phyloP scores from a whole-genome alignment of 2,113 vertebrate genomes.

The Athene noctua region DNA sequence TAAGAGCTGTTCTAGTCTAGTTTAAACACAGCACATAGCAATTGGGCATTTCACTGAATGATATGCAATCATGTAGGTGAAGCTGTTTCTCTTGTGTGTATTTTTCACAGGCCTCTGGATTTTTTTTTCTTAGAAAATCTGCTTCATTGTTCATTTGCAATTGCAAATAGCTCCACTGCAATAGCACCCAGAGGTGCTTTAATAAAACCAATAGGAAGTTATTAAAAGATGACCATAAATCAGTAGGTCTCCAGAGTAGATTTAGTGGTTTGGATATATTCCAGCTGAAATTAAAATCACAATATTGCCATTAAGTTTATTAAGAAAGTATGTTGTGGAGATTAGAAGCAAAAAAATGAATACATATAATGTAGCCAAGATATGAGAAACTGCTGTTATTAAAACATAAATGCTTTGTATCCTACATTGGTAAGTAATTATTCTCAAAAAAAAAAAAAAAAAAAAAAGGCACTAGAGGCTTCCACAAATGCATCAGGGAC shows the following conservation, averaged over 20 bases:
- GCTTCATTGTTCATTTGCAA: not conserved
- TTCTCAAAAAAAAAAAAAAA: too few relatives aligned
- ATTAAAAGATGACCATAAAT: constrained; percentile 42
- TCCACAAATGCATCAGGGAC: not conserved
- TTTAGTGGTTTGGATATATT: not conserved
- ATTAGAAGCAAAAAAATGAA: not conserved
- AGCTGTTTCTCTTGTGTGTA: not conserved
- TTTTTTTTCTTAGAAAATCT: not conserved
- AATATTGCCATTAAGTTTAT: not conserved
- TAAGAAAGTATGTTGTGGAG: not conserved
- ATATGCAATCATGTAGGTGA: not conserved
- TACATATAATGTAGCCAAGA: not conserved
- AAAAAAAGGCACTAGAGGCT: not conserved
- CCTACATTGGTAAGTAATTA: too few relatives aligned
- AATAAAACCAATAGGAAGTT: not conserved
- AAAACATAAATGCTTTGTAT: not conserved
- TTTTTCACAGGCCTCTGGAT: not conserved
- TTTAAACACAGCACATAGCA: not conserved
- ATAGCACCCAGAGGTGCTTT: constrained; percentile 29
- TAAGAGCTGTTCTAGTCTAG: not conserved
- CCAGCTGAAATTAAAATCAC: constrained; percentile 13
- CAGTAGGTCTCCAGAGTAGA: not conserved
- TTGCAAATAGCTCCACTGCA: not conserved
- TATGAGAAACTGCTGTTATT: not conserved
- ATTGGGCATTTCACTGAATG: not conserved